phyloP scores from a whole-genome alignment of 2,797 vertebrate genomes.

The Sarcophilus harrisii region DNA sequence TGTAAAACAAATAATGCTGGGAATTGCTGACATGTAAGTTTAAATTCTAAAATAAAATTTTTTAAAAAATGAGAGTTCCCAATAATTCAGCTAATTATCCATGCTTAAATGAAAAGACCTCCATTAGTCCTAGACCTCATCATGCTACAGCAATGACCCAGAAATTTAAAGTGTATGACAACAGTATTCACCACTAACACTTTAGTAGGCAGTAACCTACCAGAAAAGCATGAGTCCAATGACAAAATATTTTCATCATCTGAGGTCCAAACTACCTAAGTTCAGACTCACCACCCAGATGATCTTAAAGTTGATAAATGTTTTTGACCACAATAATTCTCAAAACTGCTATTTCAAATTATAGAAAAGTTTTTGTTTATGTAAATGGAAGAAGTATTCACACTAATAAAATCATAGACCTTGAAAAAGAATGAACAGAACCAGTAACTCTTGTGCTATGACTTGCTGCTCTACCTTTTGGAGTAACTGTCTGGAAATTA shows the following conservation, averaged over 20 bases:
- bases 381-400: not conserved
- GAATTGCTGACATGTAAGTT: not conserved
- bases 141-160: not conserved
- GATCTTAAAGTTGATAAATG: too few species aligned
- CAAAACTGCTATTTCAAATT: not conserved
- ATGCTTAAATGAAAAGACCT: not conserved
- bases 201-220: not conserved
- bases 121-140: not conserved
- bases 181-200: not conserved
- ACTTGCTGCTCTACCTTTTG: not conserved
- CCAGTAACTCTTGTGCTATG: not conserved
- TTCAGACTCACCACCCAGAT: not conserved
- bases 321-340: not conserved
- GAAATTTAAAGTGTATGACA: not conserved
- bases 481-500: slow-evolving; percentile 5
- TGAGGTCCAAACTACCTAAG: not conserved
- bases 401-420: not conserved
- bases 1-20: too few species aligned
- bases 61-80: not conserved
- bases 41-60: not conserved
- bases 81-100: not conserved
- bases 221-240: not conserved
- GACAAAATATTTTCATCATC: not conserved
- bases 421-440: not conserved
- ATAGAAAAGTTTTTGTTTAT: not conserved